Evolutionary conservation across 2,888 invertebrate species (phyloP), one percentile per base, ranked within the genome.

Genomic region (Nephrocerus scutellatus): DNA sequence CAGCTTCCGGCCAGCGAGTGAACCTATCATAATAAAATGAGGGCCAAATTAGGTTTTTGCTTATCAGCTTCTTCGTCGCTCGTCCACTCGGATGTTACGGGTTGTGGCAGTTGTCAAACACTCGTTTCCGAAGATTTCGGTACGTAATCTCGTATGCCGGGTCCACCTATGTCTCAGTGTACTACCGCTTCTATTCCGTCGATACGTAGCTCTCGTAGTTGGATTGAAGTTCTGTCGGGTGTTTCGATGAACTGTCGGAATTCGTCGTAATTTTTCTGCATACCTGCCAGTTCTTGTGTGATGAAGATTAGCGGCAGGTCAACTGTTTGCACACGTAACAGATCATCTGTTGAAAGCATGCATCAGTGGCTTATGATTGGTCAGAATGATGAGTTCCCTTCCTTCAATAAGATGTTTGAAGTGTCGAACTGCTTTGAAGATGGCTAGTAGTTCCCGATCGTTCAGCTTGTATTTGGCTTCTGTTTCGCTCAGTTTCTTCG

Each of bases 391-490:
- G 28, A 62, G 55, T 29, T 56, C 14, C 21, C 56, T 44, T 1
- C 58, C 63, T 49, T 70, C 69, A 0, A 70, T 30, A 49, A 62
- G 55, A 20, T 61, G 51, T 7, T 56, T 46, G 45, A 66, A 67
- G 39, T 62, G 48, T 34, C 54, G 53, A 1, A 68, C 49, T 1
- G 59, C 57, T 32, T 51, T 45, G 36, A 62, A 68, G 2, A 64
- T 60, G 0, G 60, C 63, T 4, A 66, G 46, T 0, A 69, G 51
- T 46, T 66, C 63, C 5, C 63, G 29, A 36, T 70, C 65, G 41
- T 66, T 68, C 15, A 56, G 56, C n/a, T 61, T 59, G 31, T 66
- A 69, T 6, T 60, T 63, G 10, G 21, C 30, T 41, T 70, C 57
- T 0, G 60, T 39, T 5, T 51, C 37, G 14, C 41, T 53, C 1